Percentiles rank a stretch among this genome's conserved stretches.
These are phyloP conservation scores for Caenorhabditis parvicauda DNA, from an alignment of 2,888 invertebrate genomes.

Conservation along the genomic window DNA sequence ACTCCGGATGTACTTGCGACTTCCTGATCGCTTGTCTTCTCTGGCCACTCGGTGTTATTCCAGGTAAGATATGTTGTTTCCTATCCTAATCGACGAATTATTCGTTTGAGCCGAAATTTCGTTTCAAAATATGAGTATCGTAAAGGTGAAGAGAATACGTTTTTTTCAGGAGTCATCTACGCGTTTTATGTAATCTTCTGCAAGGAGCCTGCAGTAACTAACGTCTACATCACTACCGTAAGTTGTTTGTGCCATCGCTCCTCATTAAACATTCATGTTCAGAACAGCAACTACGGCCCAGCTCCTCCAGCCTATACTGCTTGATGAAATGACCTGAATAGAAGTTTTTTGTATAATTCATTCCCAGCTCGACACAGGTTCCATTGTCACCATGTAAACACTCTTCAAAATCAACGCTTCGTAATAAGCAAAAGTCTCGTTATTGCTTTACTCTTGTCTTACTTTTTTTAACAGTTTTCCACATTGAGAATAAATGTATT, in stretches of 20 bases:
- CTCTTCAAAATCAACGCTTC: no score
- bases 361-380: not conserved
- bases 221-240: slow-evolving; percentile 23
- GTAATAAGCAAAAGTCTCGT: no score
- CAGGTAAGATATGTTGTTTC: no score
- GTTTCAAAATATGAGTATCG: no score
- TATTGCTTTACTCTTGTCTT: no score
- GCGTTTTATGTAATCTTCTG: slow-evolving; percentile 27
- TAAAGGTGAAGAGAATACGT: no score
- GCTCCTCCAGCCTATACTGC: slow-evolving; percentile 23
- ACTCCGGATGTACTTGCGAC: slow-evolving; percentile 23
- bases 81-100: no score
- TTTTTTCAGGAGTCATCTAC: slow-evolving; percentile 31
- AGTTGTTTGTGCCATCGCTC: slow-evolving; percentile 2
- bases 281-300: slow-evolving; percentile 15
- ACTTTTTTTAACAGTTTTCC: no score
- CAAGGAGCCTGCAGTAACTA: slow-evolving; percentile 12
- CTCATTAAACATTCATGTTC: slow-evolving; percentile 4
- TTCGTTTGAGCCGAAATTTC: no score
- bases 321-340: not conserved
- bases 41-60: slow-evolving; percentile 13
- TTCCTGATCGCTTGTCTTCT: slow-evolving; percentile 23
- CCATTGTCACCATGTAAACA: no score
- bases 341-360: not conserved
- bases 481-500: no score